Base-by-base conservation (phyloP, 1,140 invertebrate species). In the Drosophila azteca region DNA sequence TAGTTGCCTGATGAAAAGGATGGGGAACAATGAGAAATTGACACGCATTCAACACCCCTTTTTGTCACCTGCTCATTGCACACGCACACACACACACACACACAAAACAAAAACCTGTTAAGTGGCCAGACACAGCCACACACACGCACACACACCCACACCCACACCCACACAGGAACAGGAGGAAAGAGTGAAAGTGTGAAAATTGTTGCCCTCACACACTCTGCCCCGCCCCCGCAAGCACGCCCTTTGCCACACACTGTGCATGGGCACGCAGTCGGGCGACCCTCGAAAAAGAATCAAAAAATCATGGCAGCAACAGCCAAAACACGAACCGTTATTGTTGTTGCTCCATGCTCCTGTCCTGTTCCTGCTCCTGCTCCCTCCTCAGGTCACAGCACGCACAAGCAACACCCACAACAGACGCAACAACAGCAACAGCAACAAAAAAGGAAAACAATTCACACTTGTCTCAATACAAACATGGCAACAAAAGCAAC, bases 401-500 rank as follows among this genome's bases (percentile, higher is more conserved):
- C 81, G 73, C 81, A 85, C 80, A 84, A 74, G 68, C 55, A 69
- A 70, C 68, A 63, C 63, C 51, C 53, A 76, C 71, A 74, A 70
- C 59, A 80, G 58, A 59, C 69, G 61, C 43, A 71, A 29, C 29
- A 55, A 54, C 41, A 68, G 68, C 68, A 78, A 44, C 44, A 44
- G n/a, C n/a, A 20, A 20, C 17, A 70, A 73, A 76, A 88, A 73
- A 72, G 83, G 81, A 87, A 87, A 87, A 83, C 83, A 87, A 87
- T 87, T 87, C 83, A 87, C 83, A 87, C 83, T 87, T 87, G 83
- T 88, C 83, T 83, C 83, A 87, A 87, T 87, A 88, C 81, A 88
- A 88, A 83, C 82, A 87, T 39, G 88, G 66, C 75, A 87, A 87
- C 83, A 87, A 88, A 73, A 39, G 35, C 73, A 74, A 73, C 79